Evolutionary conservation across 2,113 vertebrate genomes (phyloP).

Genomic region (Calidris pygmaea): DNA sequence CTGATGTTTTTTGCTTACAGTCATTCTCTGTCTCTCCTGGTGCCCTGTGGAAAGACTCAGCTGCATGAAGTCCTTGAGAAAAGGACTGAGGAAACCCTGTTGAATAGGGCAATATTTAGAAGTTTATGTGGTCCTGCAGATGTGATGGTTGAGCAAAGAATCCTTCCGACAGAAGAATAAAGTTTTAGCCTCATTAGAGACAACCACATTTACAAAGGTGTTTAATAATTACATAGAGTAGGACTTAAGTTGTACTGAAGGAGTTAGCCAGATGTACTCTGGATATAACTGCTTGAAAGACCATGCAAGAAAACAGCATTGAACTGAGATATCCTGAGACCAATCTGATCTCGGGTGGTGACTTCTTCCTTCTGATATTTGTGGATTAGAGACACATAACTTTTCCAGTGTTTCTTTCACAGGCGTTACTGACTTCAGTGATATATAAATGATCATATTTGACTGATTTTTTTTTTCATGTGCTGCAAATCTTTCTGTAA

Average conservation of each 20-base stretch:
- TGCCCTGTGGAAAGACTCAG: background rate
- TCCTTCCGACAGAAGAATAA: background rate
- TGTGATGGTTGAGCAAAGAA: background rate
- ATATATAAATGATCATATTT: background rate
- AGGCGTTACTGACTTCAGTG: background rate
- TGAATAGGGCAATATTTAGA: background rate
- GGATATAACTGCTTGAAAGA: background rate
- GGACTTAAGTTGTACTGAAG: background rate
- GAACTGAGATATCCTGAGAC: background rate
- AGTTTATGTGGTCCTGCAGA: background rate
- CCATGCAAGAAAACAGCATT: background rate
- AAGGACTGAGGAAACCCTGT: background rate
- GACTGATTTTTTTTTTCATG: background rate
- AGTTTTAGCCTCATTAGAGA: rapidly evolving
- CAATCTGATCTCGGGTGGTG: background rate
- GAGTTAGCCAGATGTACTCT: background rate
- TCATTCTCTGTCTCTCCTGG: background rate
- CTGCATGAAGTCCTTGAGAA: background rate
- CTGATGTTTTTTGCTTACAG: background rate
- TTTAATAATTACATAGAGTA: background rate
- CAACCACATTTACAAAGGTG: background rate
- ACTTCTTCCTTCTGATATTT: background rate
- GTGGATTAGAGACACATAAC: background rate
- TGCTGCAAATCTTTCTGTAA: background rate
- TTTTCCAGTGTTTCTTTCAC: background rate